phyloP scores from a whole-genome alignment of 2,797 vertebrate species.

The Protosalanx chinensis region DNA sequence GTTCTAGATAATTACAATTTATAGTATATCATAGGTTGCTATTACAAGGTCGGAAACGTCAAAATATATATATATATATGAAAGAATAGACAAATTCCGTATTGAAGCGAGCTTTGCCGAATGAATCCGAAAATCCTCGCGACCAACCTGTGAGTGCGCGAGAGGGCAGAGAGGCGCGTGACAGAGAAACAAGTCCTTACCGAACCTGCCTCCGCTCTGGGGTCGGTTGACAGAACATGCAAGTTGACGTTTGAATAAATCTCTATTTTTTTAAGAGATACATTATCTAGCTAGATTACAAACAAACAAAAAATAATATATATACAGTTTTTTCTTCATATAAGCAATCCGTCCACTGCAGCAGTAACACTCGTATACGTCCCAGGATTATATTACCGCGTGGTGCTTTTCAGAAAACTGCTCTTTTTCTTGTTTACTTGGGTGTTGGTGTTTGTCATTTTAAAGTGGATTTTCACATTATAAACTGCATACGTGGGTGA shows the following conservation, averaged over 20 bases:
- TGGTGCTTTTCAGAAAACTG: constrained; percentile 16
- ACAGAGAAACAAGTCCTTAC: constrained; percentile 46
- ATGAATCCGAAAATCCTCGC: constrained; percentile 60
- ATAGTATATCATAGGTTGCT: not conserved
- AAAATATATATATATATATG: not conserved
- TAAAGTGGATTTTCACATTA: constrained; percentile 62
- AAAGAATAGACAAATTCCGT: not conserved
- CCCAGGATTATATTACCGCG: constrained; percentile 13
- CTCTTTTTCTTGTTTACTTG: constrained; percentile 24
- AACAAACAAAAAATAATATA: not conserved
- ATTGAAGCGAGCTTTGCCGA: constrained; percentile 54
- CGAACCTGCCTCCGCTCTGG: constrained; percentile 37
- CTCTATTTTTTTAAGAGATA: not conserved
- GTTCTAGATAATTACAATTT: not conserved
- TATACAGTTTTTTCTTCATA: not conserved
- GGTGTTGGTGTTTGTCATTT: constrained; percentile 23
- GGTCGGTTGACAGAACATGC: not conserved
- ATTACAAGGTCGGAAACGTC: not conserved
- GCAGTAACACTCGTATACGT: not conserved
- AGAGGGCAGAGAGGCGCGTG: constrained; percentile 57
- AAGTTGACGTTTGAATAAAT: not conserved
- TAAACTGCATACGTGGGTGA: constrained; percentile 58
- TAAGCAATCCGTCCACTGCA: not conserved
- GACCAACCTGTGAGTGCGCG: constrained; percentile 60
- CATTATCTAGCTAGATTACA: not conserved